Percentiles rank a stretch among this genome's conserved stretches.
phyloP scores from a whole-genome alignment of 1,140 invertebrate species.

The Orchestia grillus region DNA sequence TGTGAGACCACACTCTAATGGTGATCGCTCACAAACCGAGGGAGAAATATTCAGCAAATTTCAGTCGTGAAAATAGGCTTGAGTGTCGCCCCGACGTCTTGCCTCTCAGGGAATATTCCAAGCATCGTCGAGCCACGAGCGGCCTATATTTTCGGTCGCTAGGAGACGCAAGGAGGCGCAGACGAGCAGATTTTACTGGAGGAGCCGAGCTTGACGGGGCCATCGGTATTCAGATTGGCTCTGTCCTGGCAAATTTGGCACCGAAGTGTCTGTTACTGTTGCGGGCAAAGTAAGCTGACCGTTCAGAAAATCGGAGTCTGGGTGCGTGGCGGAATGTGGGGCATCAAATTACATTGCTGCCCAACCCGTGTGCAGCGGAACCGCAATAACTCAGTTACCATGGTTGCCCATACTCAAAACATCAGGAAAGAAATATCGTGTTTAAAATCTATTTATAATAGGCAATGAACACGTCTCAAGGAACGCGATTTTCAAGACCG shows the following conservation, averaged over 20 bases:
- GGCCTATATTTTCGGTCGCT: not conserved
- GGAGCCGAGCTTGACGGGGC: too few relatives aligned
- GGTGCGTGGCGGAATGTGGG: not conserved
- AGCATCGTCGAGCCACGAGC: not conserved
- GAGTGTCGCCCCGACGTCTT: not conserved
- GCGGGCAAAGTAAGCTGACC: not conserved
- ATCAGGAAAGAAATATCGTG: not conserved
- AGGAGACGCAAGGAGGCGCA: too few relatives aligned
- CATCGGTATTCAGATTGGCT: too few relatives aligned
- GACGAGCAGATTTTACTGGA: too few relatives aligned
- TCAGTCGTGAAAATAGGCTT: not conserved
- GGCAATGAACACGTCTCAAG: too few relatives aligned
- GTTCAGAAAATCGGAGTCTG: not conserved
- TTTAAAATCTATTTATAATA: too few relatives aligned
- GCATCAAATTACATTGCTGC: not conserved
- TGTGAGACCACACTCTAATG: too few relatives aligned
- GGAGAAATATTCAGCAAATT: not conserved
- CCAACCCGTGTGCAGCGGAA: not conserved
- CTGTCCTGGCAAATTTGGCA: too few relatives aligned
- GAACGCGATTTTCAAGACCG: too few relatives aligned
- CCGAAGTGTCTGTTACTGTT: too few relatives aligned
- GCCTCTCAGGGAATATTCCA: not conserved
- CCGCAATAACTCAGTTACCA: not conserved
- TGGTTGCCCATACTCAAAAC: not conserved
- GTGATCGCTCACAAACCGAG: not conserved